Conservation (phyloP, 2,797 vertebrate species). For the Triplophysa yarkandensis region DNA sequence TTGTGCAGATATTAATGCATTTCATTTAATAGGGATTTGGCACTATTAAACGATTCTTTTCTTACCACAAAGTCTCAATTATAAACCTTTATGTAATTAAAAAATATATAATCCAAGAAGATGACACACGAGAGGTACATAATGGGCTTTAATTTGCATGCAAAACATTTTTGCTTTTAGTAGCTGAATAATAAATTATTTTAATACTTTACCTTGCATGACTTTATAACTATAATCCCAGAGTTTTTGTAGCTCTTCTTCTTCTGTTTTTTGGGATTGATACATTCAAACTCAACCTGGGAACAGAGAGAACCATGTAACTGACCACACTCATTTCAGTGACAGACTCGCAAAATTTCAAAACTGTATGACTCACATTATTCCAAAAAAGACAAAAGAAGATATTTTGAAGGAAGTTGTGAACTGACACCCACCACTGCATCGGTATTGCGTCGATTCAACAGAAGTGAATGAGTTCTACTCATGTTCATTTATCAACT, state of each 20-base stretch:
- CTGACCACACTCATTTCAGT: neutral
- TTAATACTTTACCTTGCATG: slow-evolving; percentile 84
- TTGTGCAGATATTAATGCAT: slow-evolving; percentile 60
- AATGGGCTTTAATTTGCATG: slow-evolving; percentile 60
- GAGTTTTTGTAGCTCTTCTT: slow-evolving; percentile 98
- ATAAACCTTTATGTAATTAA: slow-evolving; percentile 53
- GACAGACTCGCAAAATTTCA: too few species aligned
- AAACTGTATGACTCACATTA: too few species aligned
- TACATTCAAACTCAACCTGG: slow-evolving; percentile 97
- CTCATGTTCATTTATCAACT: too few species aligned
- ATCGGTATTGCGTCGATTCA: too few species aligned
- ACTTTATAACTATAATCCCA: slow-evolving; percentile 89
- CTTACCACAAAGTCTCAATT: slow-evolving; percentile 66
- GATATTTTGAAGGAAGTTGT: too few species aligned
- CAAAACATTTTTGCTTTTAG: slow-evolving; percentile 41
- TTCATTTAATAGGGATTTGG: slow-evolving; percentile 63
- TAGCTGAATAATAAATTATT: neutral
- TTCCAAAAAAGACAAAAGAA: too few species aligned
- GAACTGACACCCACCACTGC: too few species aligned
- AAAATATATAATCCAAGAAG: slow-evolving; percentile 64
- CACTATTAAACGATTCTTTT: slow-evolving; percentile 65
- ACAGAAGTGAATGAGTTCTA: too few species aligned
- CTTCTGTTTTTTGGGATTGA: slow-evolving; percentile 98
- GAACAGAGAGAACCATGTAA: slow-evolving; percentile 19
- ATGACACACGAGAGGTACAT: slow-evolving; percentile 58